phyloP scores from a whole-genome alignment of 2,888 invertebrate genomes.

The Cataglyphis livida region DNA sequence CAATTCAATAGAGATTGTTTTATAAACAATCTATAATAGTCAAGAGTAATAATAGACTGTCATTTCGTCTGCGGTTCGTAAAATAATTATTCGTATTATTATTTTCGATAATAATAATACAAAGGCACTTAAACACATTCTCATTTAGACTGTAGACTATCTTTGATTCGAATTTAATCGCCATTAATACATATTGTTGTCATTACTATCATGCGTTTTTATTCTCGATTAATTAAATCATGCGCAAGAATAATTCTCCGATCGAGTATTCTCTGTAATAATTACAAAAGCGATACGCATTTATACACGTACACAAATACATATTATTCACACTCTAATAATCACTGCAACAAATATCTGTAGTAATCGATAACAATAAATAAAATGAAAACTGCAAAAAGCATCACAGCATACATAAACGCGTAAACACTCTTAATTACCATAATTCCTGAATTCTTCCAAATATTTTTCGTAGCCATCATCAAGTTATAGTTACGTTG shows the following conservation, averaged over 20 bases:
- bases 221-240: conserved; percentile 40
- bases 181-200: conserved; percentile 16
- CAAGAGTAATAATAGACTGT: background rate
- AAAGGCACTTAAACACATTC: background rate
- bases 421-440: conserved; percentile 12
- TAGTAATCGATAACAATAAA: conserved; percentile 37
- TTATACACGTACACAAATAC: conserved; percentile 7
- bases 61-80: background rate
- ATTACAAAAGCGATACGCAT: conserved; percentile 49
- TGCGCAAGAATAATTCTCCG: conserved; percentile 5
- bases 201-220: conserved; percentile 11
- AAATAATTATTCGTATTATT: background rate
- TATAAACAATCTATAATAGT: background rate
- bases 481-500: background rate
- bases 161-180: conserved; percentile 33
- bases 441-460: background rate
- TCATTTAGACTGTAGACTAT: background rate
- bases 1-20: background rate
- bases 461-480: background rate
- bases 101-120: background rate
- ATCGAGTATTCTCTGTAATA: conserved; percentile 35
- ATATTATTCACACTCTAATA: conserved; percentile 23
- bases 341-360: conserved; percentile 31
- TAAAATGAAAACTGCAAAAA: conserved; percentile 36
- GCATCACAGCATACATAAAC: background rate